A percentile compares a stretch with the other conserved stretches of the same genome.
phyloP scores from a whole-genome alignment of 2,888 invertebrate genomes.

The Pammene aurita region DNA sequence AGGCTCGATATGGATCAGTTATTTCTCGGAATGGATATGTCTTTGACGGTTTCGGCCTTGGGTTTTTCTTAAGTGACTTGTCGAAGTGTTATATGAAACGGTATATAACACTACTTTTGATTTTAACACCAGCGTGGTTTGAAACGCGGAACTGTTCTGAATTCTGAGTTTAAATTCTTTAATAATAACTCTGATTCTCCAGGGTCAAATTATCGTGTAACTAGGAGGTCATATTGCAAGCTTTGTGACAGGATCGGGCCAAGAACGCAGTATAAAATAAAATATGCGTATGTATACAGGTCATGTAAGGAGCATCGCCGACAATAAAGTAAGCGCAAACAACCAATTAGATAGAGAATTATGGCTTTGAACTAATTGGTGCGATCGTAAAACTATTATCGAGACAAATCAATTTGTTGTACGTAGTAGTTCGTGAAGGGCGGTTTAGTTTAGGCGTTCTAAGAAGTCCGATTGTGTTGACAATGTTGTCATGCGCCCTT shows the following conservation, averaged over 20 bases:
- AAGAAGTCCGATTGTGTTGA: not conserved
- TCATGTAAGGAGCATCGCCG: slow-evolving; percentile 43
- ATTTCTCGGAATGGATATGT: slow-evolving; percentile 4
- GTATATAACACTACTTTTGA: not conserved
- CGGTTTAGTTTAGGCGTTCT: slow-evolving; percentile 11
- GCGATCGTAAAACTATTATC: slow-evolving; percentile 49
- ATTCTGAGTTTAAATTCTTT: no score
- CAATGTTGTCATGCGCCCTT: no score
- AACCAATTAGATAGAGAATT: slow-evolving; percentile 59
- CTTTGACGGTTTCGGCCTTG: not conserved
- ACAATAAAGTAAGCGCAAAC: slow-evolving; percentile 53
- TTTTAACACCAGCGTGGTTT: not conserved
- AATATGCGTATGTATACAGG: slow-evolving; percentile 39
- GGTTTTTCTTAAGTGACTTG: slow-evolving; percentile 7
- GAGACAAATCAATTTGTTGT: slow-evolving; percentile 43
- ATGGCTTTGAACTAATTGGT: slow-evolving; percentile 58
- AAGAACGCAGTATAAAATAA: slow-evolving; percentile 25
- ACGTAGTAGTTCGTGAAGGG: slow-evolving; percentile 21
- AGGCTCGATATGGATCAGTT: not conserved
- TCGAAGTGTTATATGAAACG: not conserved
- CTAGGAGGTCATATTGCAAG: not conserved
- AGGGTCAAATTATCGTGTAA: no score
- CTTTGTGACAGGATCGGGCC: not conserved
- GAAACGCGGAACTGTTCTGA: no score
- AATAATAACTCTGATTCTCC: no score